Base-by-base conservation (phyloP, 2,888 invertebrate species). In the Campoplex capitator region DNA sequence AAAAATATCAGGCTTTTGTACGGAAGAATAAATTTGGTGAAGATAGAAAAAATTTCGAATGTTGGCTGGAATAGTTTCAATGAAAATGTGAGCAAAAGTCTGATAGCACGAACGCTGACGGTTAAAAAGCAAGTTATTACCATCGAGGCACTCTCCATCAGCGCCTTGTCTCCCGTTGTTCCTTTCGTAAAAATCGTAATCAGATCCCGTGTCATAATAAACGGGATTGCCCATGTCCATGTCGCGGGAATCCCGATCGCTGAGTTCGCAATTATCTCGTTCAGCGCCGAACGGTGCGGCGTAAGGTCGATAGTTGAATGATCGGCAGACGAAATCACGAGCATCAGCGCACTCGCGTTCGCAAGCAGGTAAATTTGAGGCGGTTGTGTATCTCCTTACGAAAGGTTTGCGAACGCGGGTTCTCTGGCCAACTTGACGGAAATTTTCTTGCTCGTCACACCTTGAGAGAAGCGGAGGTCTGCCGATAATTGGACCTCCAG, bases 251-350 rank as follows among this genome's bases (percentile, higher is more conserved):
- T 98, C 98, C 73, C 97, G 96, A 93, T 98, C 98, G 93, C 98
- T 98, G 9, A 98, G 95, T 93, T 98, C 98, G 92, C 98, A 98
- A 93, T 98, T 98, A 90, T 98, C 98, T 54, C 97, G 95, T 88
- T 97, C 97, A 2, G 95, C 96, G 8, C 95, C 95, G 89, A 96
- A 97, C 16, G 96, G 96, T 56, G 95, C 96, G 45, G 95, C 95
- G 78, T 95, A 95, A 0, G 94, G 97, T 97, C 97, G 97, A 95
- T 96, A 98, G 95, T 98, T 98, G 94, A 98, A 98, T 54, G 98
- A 97, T 93, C 97, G 96, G 92, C 98, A 98, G 83, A 97, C 96
- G 93, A 98, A 98, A 92, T 98, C 98, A 90, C 97, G 96, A 48
- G 97, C 96, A 91, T 98, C 97, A 65, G 97, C 96, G 93, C 98